Evolutionary conservation across 2,113 vertebrate genomes (phyloP).

Genomic region (Corapipo altera): DNA sequence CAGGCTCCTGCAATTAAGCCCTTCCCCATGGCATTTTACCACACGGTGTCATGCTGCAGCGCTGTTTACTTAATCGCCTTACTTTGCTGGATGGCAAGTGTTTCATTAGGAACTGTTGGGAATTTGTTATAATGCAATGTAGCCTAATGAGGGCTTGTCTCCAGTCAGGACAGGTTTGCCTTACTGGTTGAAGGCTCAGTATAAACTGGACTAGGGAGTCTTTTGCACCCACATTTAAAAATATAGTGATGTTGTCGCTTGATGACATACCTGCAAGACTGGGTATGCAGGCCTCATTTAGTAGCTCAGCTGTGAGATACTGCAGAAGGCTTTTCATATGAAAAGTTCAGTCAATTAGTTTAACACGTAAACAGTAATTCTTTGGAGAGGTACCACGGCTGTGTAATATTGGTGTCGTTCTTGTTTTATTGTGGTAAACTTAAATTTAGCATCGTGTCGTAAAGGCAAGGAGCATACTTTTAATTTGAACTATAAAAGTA

Average conservation of each 20-base stretch:
- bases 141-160: constrained; percentile 14
- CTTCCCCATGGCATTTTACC: constrained; percentile 8
- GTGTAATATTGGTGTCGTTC: not conserved
- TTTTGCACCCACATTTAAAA: not conserved
- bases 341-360: not conserved
- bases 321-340: not conserved
- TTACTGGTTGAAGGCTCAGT: not conserved
- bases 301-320: not conserved
- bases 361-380: not conserved
- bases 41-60: constrained; percentile 15
- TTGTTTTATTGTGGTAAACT: constrained; percentile 20
- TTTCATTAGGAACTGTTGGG: constrained; percentile 26
- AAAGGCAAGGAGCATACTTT: constrained; percentile 27
- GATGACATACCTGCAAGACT: not conserved
- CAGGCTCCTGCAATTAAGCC: constrained; percentile 36
- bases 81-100: constrained; percentile 19
- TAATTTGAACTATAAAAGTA: constrained; percentile 26
- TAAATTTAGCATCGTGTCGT: constrained; percentile 1
- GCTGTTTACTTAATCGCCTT: not conserved
- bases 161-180: not conserved
- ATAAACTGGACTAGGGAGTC: not conserved
- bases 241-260: not conserved
- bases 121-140: not conserved
- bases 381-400: not conserved
- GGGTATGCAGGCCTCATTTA: not conserved